Base-by-base conservation (phyloP, 2,888 invertebrate species). In the Metallyticus violacea region DNA sequence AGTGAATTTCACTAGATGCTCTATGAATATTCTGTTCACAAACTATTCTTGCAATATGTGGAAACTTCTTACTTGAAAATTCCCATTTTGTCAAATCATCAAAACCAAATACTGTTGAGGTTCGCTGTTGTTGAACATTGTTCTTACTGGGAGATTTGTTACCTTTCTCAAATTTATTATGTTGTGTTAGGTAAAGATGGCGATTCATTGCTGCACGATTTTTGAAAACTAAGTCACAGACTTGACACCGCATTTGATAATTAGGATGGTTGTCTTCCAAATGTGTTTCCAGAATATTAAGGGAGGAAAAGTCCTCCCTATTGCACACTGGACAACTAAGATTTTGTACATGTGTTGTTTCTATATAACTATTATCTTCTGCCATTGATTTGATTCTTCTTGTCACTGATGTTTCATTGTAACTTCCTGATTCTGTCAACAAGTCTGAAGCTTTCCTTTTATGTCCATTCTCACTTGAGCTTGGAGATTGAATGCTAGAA, bases 61-160 rank as follows among this genome's bases (percentile, higher is more conserved):
- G 95, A 90, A 96, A 97, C 90, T 97, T 97, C 89, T 94, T 94
- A 87, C 94, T 95, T 0, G 97, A 95, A 90, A 97, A 97, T 90
- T 97, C 97, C n/a, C 96, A 94, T 90, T 95, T 96, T 2, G 95
- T 94, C 86, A 95, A 92, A 91, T 97, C 96, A 89, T 94, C 94
- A 91, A 95, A 96, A 25, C 95, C 95, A 1, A 94, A 92, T 80
- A 95, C 93, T 2, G 83, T 28, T 28, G 26, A 15, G 22, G n/a
- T 83, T 26, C 28, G 77, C 28, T 83, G 83, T n/a, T 27, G 29
- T 26, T 79, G 79, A 15, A n/a, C n/a, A 62, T 87, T 40, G 88
- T 77, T 27, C 22, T 26, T 26, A 79, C 76, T 90, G 88, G 76
- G 88, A 26, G 79, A 40, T 26, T 85, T 85, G n/a, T 76, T 84